These are phyloP conservation scores for Amblyraja radiata DNA, from an alignment of 2,797 vertebrate genomes.

Conservation along the genomic window DNA sequence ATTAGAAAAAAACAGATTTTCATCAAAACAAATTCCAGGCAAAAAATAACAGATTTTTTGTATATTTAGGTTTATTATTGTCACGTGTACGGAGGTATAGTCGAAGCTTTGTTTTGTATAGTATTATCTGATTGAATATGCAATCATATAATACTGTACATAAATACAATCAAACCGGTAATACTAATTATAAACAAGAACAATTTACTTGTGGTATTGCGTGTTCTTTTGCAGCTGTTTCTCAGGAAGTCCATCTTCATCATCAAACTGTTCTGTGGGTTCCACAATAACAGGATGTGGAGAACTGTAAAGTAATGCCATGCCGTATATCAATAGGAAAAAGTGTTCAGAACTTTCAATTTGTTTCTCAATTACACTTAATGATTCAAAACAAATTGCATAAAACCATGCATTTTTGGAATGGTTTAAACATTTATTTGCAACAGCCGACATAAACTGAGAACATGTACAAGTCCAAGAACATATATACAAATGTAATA, in stretches of 20 bases:
- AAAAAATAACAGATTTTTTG: too few species aligned
- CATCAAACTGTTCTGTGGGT: slow-evolving; percentile 86
- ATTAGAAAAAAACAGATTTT: background rate
- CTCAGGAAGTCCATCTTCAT: slow-evolving; percentile 89
- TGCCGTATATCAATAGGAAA: background rate
- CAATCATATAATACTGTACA: too few species aligned
- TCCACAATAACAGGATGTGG: slow-evolving; percentile 92
- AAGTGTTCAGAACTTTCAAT: background rate
- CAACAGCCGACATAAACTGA: background rate
- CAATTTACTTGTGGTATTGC: slow-evolving; percentile 83
- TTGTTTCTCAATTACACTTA: background rate
- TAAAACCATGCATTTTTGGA: background rate
- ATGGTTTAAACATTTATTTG: background rate
- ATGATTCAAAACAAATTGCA: background rate
- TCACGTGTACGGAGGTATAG: too few species aligned
- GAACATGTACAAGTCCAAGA: background rate
- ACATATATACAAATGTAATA: background rate
- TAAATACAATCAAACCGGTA: background rate
- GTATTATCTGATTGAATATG: too few species aligned
- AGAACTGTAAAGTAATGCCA: slow-evolving; percentile 59
- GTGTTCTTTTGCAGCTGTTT: slow-evolving; percentile 84
- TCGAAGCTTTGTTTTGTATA: too few species aligned
- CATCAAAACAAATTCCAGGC: background rate
- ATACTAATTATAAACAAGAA: slow-evolving; percentile 21
- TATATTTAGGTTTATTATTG: too few species aligned